Conservation (phyloP, 2,797 vertebrate species). For the Chromobotia macracanthus region DNA sequence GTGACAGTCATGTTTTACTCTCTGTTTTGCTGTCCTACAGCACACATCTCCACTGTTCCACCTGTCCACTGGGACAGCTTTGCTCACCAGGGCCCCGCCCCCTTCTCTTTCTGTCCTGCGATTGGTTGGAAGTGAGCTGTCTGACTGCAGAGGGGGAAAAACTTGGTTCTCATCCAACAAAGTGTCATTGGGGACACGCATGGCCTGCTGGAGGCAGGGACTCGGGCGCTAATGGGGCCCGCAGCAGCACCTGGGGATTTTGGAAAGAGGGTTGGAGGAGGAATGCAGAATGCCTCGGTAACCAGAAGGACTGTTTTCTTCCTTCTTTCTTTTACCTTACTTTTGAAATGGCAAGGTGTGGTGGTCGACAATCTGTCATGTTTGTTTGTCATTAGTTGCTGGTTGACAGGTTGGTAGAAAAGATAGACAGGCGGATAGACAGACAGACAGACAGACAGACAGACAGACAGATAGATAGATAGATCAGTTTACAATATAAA, state of each 20-base stretch:
- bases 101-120: constrained; percentile 57
- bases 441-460: background rate
- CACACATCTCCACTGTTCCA: constrained; percentile 36
- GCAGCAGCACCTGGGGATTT: constrained; percentile 81
- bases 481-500: background rate
- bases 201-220: constrained; percentile 83
- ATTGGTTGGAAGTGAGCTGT: constrained; percentile 78
- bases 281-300: constrained; percentile 55
- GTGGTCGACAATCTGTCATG: constrained; percentile 33
- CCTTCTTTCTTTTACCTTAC: constrained; percentile 29
- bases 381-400: constrained; percentile 46
- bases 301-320: constrained; percentile 61
- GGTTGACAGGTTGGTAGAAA: constrained; percentile 11
- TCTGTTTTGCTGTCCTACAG: constrained; percentile 37
- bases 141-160: constrained; percentile 75
- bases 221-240: constrained; percentile 82
- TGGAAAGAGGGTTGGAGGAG: constrained; percentile 67
- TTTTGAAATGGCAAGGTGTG: constrained; percentile 24
- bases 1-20: constrained; percentile 39
- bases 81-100: constrained; percentile 25
- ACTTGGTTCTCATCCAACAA: constrained; percentile 83
- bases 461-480: background rate
- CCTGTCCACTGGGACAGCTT: constrained; percentile 49
- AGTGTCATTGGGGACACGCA: constrained; percentile 83
- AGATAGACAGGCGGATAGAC: background rate